phyloP scores from a whole-genome alignment of 2,113 vertebrate species.

The Garra rufa region DNA sequence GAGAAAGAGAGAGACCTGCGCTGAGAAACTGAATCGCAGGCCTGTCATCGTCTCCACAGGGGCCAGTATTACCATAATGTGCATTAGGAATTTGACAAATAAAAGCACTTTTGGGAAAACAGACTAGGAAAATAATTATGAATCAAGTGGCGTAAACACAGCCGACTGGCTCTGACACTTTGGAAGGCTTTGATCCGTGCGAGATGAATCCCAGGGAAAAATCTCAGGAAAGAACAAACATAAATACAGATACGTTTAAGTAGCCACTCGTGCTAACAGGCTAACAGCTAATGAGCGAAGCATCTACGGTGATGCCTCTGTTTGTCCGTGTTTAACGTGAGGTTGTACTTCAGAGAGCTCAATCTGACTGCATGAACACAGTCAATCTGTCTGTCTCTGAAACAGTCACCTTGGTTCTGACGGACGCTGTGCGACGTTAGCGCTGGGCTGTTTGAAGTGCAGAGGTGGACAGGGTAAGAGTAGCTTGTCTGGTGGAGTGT shows the following conservation, averaged over 20 bases:
- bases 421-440: constrained; percentile 37
- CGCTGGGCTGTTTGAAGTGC: constrained; percentile 28
- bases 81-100: constrained; percentile 33
- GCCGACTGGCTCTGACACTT: background rate
- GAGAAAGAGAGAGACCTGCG: constrained; percentile 3
- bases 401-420: constrained; percentile 54
- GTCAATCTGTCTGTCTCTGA: background rate
- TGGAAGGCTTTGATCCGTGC: background rate
- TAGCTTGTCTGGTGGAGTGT: constrained; percentile 57
- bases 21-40: constrained; percentile 27
- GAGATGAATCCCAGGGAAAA: background rate
- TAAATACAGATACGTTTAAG: background rate
- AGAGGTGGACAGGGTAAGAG: constrained; percentile 54
- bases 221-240: background rate
- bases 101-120: constrained; percentile 24
- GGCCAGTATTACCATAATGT: constrained; percentile 27
- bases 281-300: background rate
- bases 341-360: background rate
- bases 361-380: constrained; percentile 17
- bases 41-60: constrained; percentile 16
- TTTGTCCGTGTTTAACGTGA: constrained; percentile 7
- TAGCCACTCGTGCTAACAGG: background rate
- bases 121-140: constrained; percentile 15
- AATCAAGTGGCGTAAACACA: constrained; percentile 27
- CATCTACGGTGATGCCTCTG: background rate